Conservation (phyloP, 2,113 vertebrate genomes). For the Peromyscus polionotus region DNA sequence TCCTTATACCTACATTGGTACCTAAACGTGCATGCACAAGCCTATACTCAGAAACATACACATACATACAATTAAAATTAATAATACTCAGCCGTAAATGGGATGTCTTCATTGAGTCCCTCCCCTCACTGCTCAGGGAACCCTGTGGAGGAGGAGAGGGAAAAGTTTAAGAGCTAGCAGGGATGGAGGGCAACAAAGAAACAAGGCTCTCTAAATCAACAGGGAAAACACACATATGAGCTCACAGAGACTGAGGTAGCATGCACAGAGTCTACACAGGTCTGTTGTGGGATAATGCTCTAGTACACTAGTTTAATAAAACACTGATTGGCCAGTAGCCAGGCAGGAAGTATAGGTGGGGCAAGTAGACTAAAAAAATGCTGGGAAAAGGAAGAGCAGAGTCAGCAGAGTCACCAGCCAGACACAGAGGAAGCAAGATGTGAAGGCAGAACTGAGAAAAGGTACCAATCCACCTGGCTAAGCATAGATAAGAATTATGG, state of each 20-base stretch:
- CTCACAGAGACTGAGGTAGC: background rate
- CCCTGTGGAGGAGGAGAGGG: background rate
- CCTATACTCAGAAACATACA: background rate
- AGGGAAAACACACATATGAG: background rate
- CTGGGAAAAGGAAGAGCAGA: no score
- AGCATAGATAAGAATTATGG: no score
- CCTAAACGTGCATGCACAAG: background rate
- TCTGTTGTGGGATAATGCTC: no score
- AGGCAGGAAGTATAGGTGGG: no score
- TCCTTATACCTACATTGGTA: background rate
- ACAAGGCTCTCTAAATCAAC: background rate
- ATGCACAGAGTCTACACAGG: background rate
- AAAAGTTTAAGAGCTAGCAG: background rate
- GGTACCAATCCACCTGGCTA: no score
- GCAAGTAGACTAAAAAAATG: no score
- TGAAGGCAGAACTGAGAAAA: no score
- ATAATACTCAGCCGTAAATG: background rate
- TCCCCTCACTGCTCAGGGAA: accelerated
- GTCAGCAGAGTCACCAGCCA: no score
- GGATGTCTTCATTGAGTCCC: background rate
- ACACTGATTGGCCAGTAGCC: no score
- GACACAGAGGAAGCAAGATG: no score
- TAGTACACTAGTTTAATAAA: no score
- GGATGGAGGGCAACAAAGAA: background rate
- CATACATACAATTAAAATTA: background rate